A percentile compares a stretch with the other conserved stretches of the same genome.
Evolutionary conservation across 2,113 vertebrate genomes (phyloP).

Genomic region (Pseudopodoces humilis): DNA sequence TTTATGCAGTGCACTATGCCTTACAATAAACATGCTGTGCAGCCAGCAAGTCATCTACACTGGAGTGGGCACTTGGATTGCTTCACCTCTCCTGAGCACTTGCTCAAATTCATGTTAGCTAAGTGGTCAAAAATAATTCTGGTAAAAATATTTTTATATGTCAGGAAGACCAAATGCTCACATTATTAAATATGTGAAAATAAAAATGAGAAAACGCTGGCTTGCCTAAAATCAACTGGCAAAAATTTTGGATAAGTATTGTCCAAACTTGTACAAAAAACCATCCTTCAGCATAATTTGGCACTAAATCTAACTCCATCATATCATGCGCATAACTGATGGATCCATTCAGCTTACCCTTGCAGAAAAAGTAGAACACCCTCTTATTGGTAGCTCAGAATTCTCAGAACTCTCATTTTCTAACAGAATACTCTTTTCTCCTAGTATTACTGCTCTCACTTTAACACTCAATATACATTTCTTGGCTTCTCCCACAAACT

Average conservation of each 20-base stretch:
- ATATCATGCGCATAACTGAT: background rate
- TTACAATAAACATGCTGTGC: background rate
- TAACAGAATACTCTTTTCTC: background rate
- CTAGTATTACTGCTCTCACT: background rate
- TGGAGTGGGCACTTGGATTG: background rate
- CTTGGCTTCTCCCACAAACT: background rate
- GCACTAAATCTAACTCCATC: background rate
- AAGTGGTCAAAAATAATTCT: slow-evolving; percentile 4
- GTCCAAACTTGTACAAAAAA: background rate
- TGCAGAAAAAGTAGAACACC: background rate
- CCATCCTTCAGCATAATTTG: background rate
- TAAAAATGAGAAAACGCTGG: background rate
- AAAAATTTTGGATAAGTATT: background rate
- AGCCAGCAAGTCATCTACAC: background rate
- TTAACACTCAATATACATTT: background rate
- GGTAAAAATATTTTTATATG: background rate
- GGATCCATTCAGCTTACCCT: background rate
- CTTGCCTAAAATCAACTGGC: background rate
- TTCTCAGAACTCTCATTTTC: background rate
- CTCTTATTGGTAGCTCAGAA: background rate
- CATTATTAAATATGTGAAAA: background rate
- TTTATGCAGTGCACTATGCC: background rate
- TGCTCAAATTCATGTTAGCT: slow-evolving; percentile 14
- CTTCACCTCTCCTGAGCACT: background rate
- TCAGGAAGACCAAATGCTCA: slow-evolving; percentile 10